Evolutionary conservation across 2,888 invertebrate species (phyloP).

Genomic region (Pachymerium ferrugineum): DNA sequence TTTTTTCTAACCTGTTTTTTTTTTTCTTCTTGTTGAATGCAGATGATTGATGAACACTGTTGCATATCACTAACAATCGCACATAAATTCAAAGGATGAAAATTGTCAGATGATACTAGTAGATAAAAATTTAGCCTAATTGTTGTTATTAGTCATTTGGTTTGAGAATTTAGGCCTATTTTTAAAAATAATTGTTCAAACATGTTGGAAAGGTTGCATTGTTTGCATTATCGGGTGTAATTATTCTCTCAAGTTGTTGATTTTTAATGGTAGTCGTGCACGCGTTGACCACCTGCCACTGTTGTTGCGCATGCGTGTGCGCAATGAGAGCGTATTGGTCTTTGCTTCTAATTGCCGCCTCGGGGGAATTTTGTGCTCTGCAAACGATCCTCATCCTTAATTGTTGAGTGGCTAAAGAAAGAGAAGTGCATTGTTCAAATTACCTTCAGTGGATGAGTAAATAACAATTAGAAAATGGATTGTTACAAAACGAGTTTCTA

Average conservation of each 20-base stretch:
- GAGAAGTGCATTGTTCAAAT: conserved; percentile 24
- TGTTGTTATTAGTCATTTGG: neutral
- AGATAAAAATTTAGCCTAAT: neutral
- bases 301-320: conserved; percentile 19
- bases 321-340: conserved; percentile 11
- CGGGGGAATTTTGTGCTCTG: conserved; percentile 27
- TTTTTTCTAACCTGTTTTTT: neutral
- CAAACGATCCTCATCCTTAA: conserved; percentile 25
- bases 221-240: conserved; percentile 15
- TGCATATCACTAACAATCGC: neutral
- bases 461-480: conserved; percentile 19
- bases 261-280: conserved; percentile 16
- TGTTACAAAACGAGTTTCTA: neutral
- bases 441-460: neutral
- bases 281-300: conserved; percentile 27
- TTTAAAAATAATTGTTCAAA: neutral
- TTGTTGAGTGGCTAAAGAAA: conserved; percentile 22
- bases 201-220: neutral
- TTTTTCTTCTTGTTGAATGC: conserved; percentile 4
- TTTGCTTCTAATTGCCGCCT: conserved; percentile 27
- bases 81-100: neutral
- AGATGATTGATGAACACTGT: conserved; percentile 22
- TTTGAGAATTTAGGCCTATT: neutral
- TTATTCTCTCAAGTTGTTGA: conserved; percentile 9
- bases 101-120: conserved; percentile 14